phyloP scores from a whole-genome alignment of 2,888 invertebrate species.

The Acrobasis repandana region DNA sequence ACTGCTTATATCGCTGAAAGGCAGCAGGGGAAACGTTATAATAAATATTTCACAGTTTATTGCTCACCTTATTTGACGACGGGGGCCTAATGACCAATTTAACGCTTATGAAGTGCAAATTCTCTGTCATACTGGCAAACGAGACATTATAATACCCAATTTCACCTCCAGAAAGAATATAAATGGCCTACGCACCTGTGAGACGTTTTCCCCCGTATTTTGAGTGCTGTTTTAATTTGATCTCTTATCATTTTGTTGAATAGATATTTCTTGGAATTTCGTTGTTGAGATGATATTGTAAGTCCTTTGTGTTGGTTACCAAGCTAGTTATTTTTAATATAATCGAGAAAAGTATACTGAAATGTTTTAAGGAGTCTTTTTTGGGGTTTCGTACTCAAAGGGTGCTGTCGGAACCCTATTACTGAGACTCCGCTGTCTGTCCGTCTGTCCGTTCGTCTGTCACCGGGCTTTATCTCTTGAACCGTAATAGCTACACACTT shows the following conservation, averaged over 20 bases:
- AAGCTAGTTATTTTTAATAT: too few relatives aligned
- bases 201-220: slow-evolving; percentile 34
- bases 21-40: too few relatives aligned
- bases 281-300: neutral
- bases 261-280: slow-evolving; percentile 8
- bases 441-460: too few relatives aligned
- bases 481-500: too few relatives aligned
- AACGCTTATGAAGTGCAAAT: slow-evolving; percentile 80
- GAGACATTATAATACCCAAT: slow-evolving; percentile 77
- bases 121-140: slow-evolving; percentile 74
- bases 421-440: too few relatives aligned
- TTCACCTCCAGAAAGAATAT: slow-evolving; percentile 73
- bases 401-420: too few relatives aligned
- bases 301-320: neutral
- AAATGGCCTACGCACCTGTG: slow-evolving; percentile 63
- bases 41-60: slow-evolving; percentile 73
- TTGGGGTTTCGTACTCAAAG: too few relatives aligned
- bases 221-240: slow-evolving; percentile 42
- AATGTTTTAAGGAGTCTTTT: too few relatives aligned
- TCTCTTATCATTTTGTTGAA: slow-evolving; percentile 13
- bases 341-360: too few relatives aligned
- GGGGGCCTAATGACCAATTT: slow-evolving; percentile 57
- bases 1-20: too few relatives aligned
- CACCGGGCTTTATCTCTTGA: too few relatives aligned
- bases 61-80: slow-evolving; percentile 62